A percentile compares a stretch with the other conserved stretches of the same genome.
phyloP scores from a whole-genome alignment of 2,888 invertebrate genomes.

The Pammene aurita region DNA sequence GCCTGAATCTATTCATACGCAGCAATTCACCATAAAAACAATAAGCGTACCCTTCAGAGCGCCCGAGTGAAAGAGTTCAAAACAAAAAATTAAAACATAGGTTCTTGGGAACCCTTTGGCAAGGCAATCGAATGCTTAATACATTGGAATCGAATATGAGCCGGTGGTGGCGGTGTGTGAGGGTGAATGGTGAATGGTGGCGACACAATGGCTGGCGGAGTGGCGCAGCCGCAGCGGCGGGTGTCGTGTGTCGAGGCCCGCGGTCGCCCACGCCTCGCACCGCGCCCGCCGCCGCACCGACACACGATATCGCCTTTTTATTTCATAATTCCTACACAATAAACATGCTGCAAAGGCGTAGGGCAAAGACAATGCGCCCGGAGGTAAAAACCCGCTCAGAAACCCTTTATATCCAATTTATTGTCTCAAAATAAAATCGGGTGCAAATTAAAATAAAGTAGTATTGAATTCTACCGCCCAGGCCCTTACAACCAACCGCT shows the following conservation, averaged over 20 bases:
- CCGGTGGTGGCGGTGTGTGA: conserved; percentile 55
- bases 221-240: conserved; percentile 53
- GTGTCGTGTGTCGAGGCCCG: conserved; percentile 66
- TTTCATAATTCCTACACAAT: conserved; percentile 81
- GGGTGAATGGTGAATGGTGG: conserved; percentile 60
- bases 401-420: conserved; percentile 80
- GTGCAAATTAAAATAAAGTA: conserved; percentile 79
- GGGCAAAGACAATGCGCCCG: conserved; percentile 83
- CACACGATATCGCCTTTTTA: conserved; percentile 82
- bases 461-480: conserved; percentile 62
- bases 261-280: conserved; percentile 53
- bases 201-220: conserved; percentile 57
- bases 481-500: conserved; percentile 57
- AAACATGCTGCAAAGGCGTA: conserved; percentile 74
- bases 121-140: conserved; percentile 83
- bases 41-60: conserved; percentile 76
- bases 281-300: conserved; percentile 59
- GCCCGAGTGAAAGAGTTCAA: conserved; percentile 72
- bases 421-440: conserved; percentile 83
- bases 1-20: conserved; percentile 73
- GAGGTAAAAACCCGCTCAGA: conserved; percentile 77
- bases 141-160: conserved; percentile 80
- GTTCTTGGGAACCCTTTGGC: conserved; percentile 80
- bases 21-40: conserved; percentile 79
- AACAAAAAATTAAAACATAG: conserved; percentile 73